phyloP scores from a whole-genome alignment of 2,113 vertebrate genomes.

The Myotis lucifugus region DNA sequence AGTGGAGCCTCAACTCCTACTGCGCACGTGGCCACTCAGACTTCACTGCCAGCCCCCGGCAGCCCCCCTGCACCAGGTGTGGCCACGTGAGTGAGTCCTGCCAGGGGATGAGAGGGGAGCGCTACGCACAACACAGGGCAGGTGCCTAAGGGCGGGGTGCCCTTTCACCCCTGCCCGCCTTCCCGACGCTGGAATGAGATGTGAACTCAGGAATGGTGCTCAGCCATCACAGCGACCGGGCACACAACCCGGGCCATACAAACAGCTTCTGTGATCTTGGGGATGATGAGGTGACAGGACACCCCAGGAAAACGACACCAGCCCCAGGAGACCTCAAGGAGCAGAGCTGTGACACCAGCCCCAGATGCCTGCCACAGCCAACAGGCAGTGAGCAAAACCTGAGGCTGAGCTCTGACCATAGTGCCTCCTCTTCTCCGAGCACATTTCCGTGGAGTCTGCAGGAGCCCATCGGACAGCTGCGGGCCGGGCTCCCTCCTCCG shows the following conservation, averaged over 20 bases:
- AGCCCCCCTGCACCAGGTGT: no score
- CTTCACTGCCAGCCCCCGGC: background rate
- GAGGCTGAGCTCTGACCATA: no score
- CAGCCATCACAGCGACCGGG: background rate
- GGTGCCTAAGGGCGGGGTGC: background rate
- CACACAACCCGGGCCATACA: no score
- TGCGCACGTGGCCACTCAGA: background rate
- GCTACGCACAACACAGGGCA: accelerated
- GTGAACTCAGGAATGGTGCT: background rate
- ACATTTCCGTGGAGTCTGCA: accelerated
- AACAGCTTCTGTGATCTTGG: no score
- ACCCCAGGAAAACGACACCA: background rate
- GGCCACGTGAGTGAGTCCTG: background rate
- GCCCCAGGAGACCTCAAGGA: background rate
- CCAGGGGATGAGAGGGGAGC: background rate
- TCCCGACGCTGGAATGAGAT: accelerated
- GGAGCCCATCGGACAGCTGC: accelerated
- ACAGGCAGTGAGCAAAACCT: accelerated
- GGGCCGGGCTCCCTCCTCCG: background rate
- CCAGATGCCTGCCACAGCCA: background rate
- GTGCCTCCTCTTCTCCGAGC: background rate
- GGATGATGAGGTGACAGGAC: background rate
- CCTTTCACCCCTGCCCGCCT: no score
- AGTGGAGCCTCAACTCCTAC: background rate
- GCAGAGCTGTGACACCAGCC: background rate